Conservation (phyloP, 2,797 vertebrate species). For the Aselliscus stoliczkanus region DNA sequence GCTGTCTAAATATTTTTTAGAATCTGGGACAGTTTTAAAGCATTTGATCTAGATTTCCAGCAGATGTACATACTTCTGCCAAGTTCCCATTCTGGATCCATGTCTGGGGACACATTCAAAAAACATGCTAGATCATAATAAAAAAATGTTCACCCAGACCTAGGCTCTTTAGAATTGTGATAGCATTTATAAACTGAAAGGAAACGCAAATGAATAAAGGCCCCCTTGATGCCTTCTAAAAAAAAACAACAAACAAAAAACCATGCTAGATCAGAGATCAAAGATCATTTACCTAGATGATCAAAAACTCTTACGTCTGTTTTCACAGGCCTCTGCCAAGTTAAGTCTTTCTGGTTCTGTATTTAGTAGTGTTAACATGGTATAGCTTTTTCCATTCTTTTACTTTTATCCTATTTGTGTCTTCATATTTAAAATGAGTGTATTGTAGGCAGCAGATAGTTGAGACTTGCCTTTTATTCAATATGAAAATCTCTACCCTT, state of each 20-base stretch:
- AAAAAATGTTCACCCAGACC: too few relatives aligned
- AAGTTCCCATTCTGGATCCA: not conserved
- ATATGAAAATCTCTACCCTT: not conserved
- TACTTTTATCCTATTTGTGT: not conserved
- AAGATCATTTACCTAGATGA: not conserved
- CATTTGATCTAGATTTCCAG: not conserved
- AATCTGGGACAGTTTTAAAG: not conserved
- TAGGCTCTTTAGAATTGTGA: too few relatives aligned
- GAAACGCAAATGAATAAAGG: too few relatives aligned
- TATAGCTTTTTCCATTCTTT: not conserved
- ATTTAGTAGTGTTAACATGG: not conserved
- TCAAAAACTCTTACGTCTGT: not conserved
- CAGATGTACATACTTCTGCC: not conserved
- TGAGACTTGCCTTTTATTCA: not conserved
- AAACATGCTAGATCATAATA: not conserved
- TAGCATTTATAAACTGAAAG: too few relatives aligned
- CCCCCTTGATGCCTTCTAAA: too few relatives aligned
- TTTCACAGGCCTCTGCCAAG: not conserved
- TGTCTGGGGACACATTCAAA: not conserved
- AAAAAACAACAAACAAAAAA: too few relatives aligned
- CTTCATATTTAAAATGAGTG: not conserved
- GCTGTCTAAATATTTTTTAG: not conserved
- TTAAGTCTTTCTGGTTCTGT: not conserved
- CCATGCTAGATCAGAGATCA: not conserved
- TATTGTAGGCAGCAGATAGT: not conserved